These are phyloP conservation scores for Macrophya alboannulata DNA, from an alignment of 2,888 invertebrate species.

Conservation along the genomic window DNA sequence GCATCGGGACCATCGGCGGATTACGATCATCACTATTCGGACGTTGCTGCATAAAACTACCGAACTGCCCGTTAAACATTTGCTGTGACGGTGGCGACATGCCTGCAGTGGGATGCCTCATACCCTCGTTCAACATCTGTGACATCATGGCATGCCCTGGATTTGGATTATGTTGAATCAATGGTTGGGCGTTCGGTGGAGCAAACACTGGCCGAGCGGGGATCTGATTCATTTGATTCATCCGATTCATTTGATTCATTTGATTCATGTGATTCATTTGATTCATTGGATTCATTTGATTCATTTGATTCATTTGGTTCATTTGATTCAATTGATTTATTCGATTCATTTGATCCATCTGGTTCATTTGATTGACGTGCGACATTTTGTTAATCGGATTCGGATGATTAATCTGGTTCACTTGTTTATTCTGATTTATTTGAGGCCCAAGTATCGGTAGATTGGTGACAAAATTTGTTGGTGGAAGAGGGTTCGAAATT, in stretches of 20 bases:
- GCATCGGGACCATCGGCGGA: conserved; percentile 3
- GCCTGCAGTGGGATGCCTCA: conserved; percentile 26
- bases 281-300: conserved; percentile 34
- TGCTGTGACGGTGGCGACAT: conserved; percentile 28
- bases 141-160: conserved; percentile 46
- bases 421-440: conserved; percentile 34
- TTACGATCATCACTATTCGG: neutral
- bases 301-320: conserved; percentile 26
- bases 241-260: conserved; percentile 71
- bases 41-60: conserved; percentile 11
- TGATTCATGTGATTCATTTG: conserved; percentile 72
- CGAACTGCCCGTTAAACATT: conserved; percentile 32
- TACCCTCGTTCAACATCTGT: neutral
- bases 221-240: conserved; percentile 35
- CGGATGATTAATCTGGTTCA: conserved; percentile 1
- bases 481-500: conserved; percentile 56
- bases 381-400: conserved; percentile 67
- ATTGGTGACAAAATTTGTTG: conserved; percentile 43
- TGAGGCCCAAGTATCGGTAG: conserved; percentile 35
- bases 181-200: conserved; percentile 44
- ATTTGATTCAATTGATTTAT: conserved; percentile 3
- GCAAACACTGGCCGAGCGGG: conserved; percentile 26
- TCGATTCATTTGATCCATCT: conserved; percentile 13
- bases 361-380: conserved; percentile 74
- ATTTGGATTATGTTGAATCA: conserved; percentile 49